Conservation (phyloP, 2,888 invertebrate species). For the Andrena chrysosceles region DNA sequence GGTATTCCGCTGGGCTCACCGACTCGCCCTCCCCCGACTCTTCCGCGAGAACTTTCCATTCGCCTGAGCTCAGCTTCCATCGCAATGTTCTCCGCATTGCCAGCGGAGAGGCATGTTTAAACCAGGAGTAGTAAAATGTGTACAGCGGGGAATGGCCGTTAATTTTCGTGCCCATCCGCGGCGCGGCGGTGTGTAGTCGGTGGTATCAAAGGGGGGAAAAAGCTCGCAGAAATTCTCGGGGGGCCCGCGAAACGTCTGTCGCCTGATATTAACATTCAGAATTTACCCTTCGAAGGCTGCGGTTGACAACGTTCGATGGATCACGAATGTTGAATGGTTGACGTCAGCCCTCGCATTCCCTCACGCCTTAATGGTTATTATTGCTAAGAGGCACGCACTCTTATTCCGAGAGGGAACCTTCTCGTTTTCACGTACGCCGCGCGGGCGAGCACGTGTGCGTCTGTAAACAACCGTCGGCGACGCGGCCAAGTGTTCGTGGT, state of each 20-base stretch:
- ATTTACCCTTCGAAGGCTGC: constrained; percentile 60
- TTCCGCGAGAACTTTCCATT: not conserved
- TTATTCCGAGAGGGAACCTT: constrained; percentile 72
- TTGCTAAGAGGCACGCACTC: constrained; percentile 81
- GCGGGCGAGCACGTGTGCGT: constrained; percentile 40
- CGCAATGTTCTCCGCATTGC: not conserved
- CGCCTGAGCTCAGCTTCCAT: not conserved
- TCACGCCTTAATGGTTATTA: constrained; percentile 83
- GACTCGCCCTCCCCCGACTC: not conserved
- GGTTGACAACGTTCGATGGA: constrained; percentile 63
- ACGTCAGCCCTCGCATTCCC: constrained; percentile 81
- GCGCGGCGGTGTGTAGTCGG: not conserved
- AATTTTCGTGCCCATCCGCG: constrained; percentile 26
- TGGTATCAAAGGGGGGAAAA: not conserved
- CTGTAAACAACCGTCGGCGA: constrained; percentile 52
- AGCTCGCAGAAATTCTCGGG: constrained; percentile 9
- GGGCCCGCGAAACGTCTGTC: not conserved
- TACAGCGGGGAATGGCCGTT: constrained; percentile 11
- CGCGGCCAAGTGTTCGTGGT: constrained; percentile 28
- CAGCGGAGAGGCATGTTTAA: not conserved
- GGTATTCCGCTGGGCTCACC: not conserved
- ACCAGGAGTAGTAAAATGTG: not conserved
- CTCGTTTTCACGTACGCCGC: constrained; percentile 50
- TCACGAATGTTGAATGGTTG: constrained; percentile 75
- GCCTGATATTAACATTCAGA: constrained; percentile 51